These are phyloP conservation scores for Melipona quadrifasciata DNA, from an alignment of 1,140 invertebrate species.

Conservation along the genomic window DNA sequence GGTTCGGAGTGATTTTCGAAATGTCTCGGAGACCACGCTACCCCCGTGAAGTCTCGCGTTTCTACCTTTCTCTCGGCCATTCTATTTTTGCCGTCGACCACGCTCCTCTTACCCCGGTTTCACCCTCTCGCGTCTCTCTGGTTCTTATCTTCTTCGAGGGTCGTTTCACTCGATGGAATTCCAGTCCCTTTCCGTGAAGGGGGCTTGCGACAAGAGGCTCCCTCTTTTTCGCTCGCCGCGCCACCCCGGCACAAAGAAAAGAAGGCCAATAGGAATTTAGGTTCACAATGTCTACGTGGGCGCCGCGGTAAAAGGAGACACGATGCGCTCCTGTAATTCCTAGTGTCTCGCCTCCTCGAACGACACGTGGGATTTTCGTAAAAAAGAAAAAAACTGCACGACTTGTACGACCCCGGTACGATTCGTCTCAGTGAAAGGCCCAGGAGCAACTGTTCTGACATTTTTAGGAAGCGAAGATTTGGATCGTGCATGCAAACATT, in stretches of 20 bases:
- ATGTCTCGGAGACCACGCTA: slow-evolving; percentile 38
- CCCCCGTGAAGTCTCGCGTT: background rate
- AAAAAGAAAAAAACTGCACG: too few relatives aligned
- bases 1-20: slow-evolving; percentile 57
- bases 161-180: slow-evolving; percentile 60
- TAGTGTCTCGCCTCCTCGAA: too few relatives aligned
- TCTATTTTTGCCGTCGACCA: slow-evolving; percentile 18
- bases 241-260: slow-evolving; percentile 29
- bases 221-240: slow-evolving; percentile 34
- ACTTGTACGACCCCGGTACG: too few relatives aligned
- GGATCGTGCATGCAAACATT: too few relatives aligned
- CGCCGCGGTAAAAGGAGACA: background rate
- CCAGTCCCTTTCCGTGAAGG: slow-evolving; percentile 42
- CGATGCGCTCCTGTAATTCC: slow-evolving; percentile 1
- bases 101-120: background rate
- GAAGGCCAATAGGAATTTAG: slow-evolving; percentile 47
- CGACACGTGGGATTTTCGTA: background rate
- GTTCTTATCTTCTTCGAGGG: slow-evolving; percentile 50
- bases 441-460: too few relatives aligned
- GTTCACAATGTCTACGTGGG: slow-evolving; percentile 26
- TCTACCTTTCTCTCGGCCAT: background rate
- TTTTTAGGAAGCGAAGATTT: too few relatives aligned
- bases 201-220: slow-evolving; percentile 28
- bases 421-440: too few relatives aligned
- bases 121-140: background rate